A percentile compares a stretch with the other conserved stretches of the same genome.
Evolutionary conservation across 2,797 vertebrate species (phyloP).

Genomic region (Chelonia mydas): DNA sequence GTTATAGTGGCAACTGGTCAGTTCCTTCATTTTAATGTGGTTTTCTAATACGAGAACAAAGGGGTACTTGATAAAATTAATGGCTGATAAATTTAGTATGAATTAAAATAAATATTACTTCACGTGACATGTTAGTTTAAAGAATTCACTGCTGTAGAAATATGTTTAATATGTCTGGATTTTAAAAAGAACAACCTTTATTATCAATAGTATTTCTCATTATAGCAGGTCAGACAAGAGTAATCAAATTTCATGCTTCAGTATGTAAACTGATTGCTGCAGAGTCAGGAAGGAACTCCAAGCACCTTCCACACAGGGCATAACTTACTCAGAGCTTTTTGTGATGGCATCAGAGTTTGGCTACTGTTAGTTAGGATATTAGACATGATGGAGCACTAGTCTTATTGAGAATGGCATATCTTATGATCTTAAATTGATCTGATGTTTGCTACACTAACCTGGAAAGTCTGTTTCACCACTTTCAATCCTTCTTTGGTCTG

Average conservation of each 20-base stretch:
- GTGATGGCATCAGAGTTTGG: neutral
- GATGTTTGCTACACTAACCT: too few relatives aligned
- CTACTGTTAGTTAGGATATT: neutral
- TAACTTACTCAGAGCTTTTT: neutral
- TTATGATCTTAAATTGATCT: neutral
- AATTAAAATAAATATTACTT: neutral
- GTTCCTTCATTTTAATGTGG: neutral
- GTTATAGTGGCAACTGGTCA: neutral
- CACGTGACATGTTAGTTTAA: neutral
- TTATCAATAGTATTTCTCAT: too few relatives aligned
- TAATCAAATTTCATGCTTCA: neutral
- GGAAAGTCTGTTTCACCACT: neutral
- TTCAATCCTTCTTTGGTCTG: neutral
- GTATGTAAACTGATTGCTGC: neutral
- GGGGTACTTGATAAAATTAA: neutral
- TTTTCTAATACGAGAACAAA: neutral
- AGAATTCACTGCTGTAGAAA: neutral
- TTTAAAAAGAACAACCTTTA: neutral
- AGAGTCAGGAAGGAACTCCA: neutral
- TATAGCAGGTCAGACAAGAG: neutral
- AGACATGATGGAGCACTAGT: neutral
- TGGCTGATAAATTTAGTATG: neutral
- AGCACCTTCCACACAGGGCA: rapidly evolving
- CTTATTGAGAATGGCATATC: constrained; percentile 19
- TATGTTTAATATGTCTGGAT: neutral